Evolutionary conservation across 2,797 vertebrate species (phyloP).

Genomic region (Premnoplex brunnescens): DNA sequence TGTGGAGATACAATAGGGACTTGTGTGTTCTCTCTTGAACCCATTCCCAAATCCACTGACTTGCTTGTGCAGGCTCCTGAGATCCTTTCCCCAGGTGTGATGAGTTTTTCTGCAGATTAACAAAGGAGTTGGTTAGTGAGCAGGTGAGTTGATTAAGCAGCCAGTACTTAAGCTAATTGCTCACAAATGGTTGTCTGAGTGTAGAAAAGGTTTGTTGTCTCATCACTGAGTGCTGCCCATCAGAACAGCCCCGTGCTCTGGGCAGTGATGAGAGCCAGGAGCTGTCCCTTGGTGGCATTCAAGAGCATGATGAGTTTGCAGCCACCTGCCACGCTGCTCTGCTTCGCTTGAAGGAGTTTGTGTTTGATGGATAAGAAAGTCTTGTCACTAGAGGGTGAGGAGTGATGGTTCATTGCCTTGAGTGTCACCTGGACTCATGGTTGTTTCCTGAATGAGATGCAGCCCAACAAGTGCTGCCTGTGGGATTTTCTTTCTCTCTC

Average conservation of each 20-base stretch:
- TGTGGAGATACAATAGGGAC: not conserved
- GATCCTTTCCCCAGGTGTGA: not conserved
- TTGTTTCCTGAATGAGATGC: not conserved
- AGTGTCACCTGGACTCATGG: not conserved
- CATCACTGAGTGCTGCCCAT: not conserved
- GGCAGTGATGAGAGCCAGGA: not conserved
- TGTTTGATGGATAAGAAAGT: not conserved
- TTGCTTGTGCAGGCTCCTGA: not conserved
- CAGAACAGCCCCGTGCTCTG: not conserved
- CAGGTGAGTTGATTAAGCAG: not conserved
- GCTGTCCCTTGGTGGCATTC: not conserved
- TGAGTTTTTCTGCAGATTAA: not conserved
- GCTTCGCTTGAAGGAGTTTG: not conserved
- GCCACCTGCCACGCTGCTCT: not conserved
- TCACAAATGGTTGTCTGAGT: not conserved
- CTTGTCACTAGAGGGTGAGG: not conserved
- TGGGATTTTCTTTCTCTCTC: not conserved
- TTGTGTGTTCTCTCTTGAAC: too few species aligned
- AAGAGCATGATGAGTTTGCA: not conserved
- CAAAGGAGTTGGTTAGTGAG: not conserved
- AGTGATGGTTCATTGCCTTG: not conserved
- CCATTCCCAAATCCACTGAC: fast-evolving
- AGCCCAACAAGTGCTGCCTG: not conserved
- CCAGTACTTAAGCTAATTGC: not conserved
- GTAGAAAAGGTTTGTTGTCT: not conserved